Percentiles rank a stretch among this genome's conserved stretches.
Conservation (phyloP, 2,888 invertebrate species). For the Orchesella flavescens region DNA sequence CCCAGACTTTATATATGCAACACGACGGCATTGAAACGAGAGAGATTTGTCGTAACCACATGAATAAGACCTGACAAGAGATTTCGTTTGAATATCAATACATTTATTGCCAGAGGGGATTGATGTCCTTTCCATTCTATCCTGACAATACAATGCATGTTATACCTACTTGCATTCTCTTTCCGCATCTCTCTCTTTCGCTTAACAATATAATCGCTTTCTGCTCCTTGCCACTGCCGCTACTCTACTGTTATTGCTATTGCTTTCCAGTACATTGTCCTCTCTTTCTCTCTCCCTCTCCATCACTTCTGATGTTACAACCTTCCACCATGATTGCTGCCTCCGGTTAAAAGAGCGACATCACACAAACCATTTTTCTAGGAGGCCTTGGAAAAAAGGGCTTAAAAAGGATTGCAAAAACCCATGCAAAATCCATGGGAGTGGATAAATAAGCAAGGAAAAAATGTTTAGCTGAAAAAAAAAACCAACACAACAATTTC, state of each 20-base stretch:
- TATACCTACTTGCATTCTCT: slow-evolving; percentile 10
- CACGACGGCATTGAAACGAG: slow-evolving; percentile 1
- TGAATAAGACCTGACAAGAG: slow-evolving; percentile 64
- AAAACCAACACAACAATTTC: too few relatives aligned
- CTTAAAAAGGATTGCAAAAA: background rate
- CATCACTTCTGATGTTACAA: background rate
- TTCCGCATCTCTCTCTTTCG: background rate
- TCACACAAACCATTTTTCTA: background rate
- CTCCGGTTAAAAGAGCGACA: slow-evolving; percentile 20
- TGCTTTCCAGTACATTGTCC: too few relatives aligned
- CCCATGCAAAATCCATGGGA: background rate
- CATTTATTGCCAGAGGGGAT: slow-evolving; percentile 67
- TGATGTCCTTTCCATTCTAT: slow-evolving; percentile 59
- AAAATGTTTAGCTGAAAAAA: background rate
- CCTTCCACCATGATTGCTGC: slow-evolving; percentile 8
- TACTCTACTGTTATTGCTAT: too few relatives aligned
- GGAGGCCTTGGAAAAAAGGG: too few relatives aligned
- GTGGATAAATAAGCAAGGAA: background rate
- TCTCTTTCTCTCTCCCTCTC: too few relatives aligned
- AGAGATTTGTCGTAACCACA: slow-evolving; percentile 61
- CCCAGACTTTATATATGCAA: background rate
- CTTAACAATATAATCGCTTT: background rate
- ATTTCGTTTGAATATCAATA: slow-evolving; percentile 71
- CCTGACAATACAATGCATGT: slow-evolving; percentile 32
- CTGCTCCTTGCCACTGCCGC: too few relatives aligned